These are phyloP conservation scores for Teinopalpus imperialis DNA, from an alignment of 2,888 invertebrate species.

Conservation along the genomic window DNA sequence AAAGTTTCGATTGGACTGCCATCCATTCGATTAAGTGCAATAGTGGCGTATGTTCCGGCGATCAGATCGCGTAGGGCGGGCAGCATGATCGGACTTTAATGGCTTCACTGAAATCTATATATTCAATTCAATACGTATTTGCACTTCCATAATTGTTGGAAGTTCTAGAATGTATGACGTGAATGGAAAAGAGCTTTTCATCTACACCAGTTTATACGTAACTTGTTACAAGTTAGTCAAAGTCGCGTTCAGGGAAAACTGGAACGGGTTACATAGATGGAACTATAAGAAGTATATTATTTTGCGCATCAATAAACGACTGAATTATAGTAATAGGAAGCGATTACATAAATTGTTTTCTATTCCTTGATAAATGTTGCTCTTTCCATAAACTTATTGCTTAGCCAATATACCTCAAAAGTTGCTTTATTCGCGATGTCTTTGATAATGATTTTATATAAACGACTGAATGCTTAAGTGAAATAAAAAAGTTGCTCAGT, in stretches of 20 bases:
- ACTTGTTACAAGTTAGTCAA: constrained; percentile 63
- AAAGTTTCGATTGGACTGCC: constrained; percentile 78
- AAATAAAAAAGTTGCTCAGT: constrained; percentile 77
- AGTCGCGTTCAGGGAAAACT: constrained; percentile 36
- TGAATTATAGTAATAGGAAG: no score
- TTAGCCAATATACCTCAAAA: neutral
- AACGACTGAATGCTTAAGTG: constrained; percentile 60
- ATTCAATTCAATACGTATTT: constrained; percentile 70
- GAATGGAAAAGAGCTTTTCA: constrained; percentile 37
- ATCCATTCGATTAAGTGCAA: constrained; percentile 61
- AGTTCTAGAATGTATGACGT: constrained; percentile 47
- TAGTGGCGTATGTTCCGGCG: constrained; percentile 43
- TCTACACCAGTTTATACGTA: constrained; percentile 45
- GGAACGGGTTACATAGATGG: constrained; percentile 36
- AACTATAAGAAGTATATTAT: constrained; percentile 36
- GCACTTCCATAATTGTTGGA: constrained; percentile 66
- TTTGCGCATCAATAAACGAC: constrained; percentile 31
- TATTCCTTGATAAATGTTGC: constrained; percentile 15
- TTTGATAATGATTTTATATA: no score
- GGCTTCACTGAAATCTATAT: constrained; percentile 62
- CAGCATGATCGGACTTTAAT: constrained; percentile 64
- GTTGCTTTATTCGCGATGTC: neutral
- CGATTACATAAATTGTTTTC: constrained; percentile 2
- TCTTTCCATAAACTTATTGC: constrained; percentile 2
- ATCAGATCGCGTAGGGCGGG: constrained; percentile 35